These are phyloP conservation scores for Pantelozetes paolii DNA, from an alignment of 2,888 invertebrate genomes.

Conservation along the genomic window DNA sequence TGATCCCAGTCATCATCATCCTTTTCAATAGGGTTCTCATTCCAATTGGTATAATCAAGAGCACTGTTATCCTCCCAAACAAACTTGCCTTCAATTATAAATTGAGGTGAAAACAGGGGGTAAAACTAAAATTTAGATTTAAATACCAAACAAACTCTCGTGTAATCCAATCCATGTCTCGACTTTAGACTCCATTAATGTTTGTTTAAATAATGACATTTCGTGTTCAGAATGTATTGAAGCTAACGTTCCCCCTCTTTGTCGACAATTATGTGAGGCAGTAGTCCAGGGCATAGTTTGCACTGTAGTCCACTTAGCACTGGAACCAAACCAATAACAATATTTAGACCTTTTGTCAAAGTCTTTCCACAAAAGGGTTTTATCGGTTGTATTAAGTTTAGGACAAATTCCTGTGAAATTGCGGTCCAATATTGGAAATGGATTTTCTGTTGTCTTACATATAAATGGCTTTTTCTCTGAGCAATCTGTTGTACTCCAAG, in stretches of 20 bases:
- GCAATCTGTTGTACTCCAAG: not conserved
- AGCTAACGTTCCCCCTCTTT: not conserved
- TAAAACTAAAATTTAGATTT: not conserved
- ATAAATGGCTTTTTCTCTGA: not conserved
- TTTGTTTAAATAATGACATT: too few species aligned
- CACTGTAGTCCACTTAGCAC: too few species aligned
- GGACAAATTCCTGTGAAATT: not conserved
- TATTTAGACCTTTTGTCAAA: not conserved
- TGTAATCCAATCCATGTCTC: too few species aligned
- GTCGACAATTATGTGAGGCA: not conserved
- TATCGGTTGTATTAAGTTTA: not conserved
- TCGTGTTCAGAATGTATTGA: slow-evolving; percentile 11
- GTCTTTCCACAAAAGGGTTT: not conserved
- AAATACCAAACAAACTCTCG: too few species aligned
- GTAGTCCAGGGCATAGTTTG: not conserved
- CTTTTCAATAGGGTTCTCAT: too few species aligned
- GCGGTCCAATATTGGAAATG: not conserved
- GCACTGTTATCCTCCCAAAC: not conserved
- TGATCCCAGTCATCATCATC: too few species aligned
- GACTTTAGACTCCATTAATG: too few species aligned
- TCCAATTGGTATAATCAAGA: slow-evolving; percentile 11
- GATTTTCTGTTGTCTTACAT: not conserved
- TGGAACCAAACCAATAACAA: slow-evolving; percentile 14
- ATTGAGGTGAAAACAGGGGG: not conserved
- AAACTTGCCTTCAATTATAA: not conserved